Evolutionary conservation across 2,888 invertebrate genomes (phyloP).

Genomic region (Synergus umbraculus): DNA sequence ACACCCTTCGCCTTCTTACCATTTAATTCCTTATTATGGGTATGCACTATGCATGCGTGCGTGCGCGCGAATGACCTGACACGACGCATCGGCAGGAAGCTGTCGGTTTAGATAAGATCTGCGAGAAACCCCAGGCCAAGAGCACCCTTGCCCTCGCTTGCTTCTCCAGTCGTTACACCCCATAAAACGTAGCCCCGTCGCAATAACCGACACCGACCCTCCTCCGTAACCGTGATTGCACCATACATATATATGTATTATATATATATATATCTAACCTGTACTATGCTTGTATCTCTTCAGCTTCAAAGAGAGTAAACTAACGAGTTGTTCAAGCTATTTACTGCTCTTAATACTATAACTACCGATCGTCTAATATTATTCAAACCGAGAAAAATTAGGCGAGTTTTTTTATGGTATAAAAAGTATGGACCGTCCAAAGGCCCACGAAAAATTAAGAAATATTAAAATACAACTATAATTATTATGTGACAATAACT

Average conservation of each 20-base stretch:
- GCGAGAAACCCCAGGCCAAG: conserved; percentile 55
- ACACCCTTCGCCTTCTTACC: conserved; percentile 41
- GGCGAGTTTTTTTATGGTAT: too few relatives aligned
- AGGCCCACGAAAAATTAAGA: too few relatives aligned
- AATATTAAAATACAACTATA: too few relatives aligned
- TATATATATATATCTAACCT: neutral
- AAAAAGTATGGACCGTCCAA: too few relatives aligned
- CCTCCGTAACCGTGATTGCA: conserved; percentile 59
- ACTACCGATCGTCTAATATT: too few relatives aligned
- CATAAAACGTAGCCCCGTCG: conserved; percentile 71
- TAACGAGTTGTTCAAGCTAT: conserved; percentile 43
- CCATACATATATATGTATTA: conserved; percentile 43
- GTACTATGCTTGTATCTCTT: conserved; percentile 23
- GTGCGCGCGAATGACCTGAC: conserved; percentile 54
- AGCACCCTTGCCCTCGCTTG: conserved; percentile 56
- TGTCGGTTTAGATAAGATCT: conserved; percentile 75
- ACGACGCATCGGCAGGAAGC: conserved; percentile 66
- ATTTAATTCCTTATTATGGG: conserved; percentile 62
- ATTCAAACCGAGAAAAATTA: too few relatives aligned
- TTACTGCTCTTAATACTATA: too few relatives aligned
- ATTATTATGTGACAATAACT: too few relatives aligned
- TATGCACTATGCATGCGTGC: conserved; percentile 55
- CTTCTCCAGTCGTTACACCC: conserved; percentile 69
- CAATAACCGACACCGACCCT: conserved; percentile 72
- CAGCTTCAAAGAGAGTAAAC: conserved; percentile 45